phyloP scores from a whole-genome alignment of 1,140 invertebrate species.

The Lanistes nyassanus region DNA sequence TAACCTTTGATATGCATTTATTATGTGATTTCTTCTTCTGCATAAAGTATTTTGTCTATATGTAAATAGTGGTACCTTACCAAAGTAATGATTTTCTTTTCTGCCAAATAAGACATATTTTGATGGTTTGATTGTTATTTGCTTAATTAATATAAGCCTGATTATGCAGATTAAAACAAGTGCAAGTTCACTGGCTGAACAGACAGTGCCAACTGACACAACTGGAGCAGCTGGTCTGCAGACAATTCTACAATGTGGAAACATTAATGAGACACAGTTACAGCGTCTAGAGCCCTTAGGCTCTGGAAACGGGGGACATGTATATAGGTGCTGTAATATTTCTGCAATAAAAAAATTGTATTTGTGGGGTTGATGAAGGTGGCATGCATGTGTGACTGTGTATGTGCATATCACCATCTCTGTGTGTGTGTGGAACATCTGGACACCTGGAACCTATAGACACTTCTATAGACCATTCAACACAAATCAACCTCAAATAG shows the following conservation, averaged over 20 bases:
- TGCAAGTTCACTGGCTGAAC: background rate
- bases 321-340: conserved; percentile 50
- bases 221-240: conserved; percentile 29
- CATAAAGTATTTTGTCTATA: too few relatives aligned
- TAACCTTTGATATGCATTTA: too few relatives aligned
- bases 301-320: conserved; percentile 63
- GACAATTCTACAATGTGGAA: conserved; percentile 48
- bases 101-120: too few relatives aligned
- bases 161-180: background rate
- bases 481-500: too few relatives aligned
- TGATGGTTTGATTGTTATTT: too few relatives aligned
- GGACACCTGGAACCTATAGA: too few relatives aligned
- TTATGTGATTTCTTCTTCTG: too few relatives aligned
- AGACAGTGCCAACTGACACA: background rate
- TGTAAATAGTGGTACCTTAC: too few relatives aligned
- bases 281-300: conserved; percentile 55
- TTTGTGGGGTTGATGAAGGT: background rate
- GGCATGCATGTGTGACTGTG: conserved; percentile 3
- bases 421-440: background rate
- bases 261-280: conserved; percentile 52
- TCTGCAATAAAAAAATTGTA: background rate
- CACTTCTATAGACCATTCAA: too few relatives aligned
- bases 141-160: too few relatives aligned
- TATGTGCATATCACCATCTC: background rate
- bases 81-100: too few relatives aligned